These are phyloP conservation scores for Lycophotia porphyrea DNA, from an alignment of 2,888 invertebrate genomes.

Conservation along the genomic window DNA sequence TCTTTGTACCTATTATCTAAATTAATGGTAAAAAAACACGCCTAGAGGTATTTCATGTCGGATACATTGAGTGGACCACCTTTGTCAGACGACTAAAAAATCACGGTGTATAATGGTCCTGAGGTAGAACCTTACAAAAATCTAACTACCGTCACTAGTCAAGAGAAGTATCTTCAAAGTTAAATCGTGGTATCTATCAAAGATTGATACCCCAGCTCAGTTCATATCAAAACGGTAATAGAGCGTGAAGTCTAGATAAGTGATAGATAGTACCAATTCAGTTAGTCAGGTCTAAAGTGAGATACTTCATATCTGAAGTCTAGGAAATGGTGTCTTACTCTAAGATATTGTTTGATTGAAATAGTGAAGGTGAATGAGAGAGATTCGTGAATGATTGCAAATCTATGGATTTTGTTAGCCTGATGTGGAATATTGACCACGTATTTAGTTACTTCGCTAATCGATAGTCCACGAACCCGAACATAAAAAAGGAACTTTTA, in stretches of 20 bases:
- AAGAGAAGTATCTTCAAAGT: background rate
- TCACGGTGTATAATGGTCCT: no score
- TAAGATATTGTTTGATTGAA: constrained; percentile 30
- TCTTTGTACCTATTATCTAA: no score
- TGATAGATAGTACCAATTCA: constrained; percentile 45
- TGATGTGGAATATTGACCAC: background rate
- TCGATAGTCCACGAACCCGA: no score
- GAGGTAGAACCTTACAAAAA: background rate
- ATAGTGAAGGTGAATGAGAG: background rate
- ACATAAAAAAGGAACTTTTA: no score
- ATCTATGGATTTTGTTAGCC: no score
- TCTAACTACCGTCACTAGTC: background rate
- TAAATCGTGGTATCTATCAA: constrained; percentile 8
- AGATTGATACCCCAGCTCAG: constrained; percentile 32
- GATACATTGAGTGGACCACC: no score
- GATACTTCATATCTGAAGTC: constrained; percentile 23
- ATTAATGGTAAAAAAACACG: no score
- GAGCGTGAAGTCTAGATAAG: constrained; percentile 57
- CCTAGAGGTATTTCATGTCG: no score
- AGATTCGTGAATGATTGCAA: background rate
- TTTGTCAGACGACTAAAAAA: no score
- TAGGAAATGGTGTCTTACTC: constrained; percentile 10
- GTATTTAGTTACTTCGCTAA: no score
- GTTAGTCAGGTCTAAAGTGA: constrained; percentile 39
- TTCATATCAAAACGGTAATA: constrained; percentile 38